Percentiles rank a stretch among this genome's conserved stretches.
phyloP scores from a whole-genome alignment of 92 coral and sea anemone genomes.

The Desmophyllum pertusum region DNA sequence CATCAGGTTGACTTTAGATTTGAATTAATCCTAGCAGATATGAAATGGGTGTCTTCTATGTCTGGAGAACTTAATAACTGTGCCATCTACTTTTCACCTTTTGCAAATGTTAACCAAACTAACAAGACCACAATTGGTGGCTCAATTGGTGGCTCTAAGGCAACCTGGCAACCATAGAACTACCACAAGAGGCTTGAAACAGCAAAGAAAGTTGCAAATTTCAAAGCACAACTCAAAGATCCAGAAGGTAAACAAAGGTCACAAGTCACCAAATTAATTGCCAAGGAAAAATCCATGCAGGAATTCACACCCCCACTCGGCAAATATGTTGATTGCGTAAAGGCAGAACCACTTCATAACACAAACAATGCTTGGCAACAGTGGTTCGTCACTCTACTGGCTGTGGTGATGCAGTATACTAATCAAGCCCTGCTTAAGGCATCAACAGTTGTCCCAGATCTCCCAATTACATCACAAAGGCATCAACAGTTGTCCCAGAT shows the following conservation, averaged over 20 bases:
- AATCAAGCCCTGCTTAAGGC: conserved; percentile 24
- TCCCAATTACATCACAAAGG: too few species aligned
- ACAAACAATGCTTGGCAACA: conserved; percentile 78
- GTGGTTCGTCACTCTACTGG: conserved; percentile 54
- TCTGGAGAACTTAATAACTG: conserved; percentile 64
- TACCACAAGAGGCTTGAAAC: conserved; percentile 31
- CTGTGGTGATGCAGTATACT: conserved; percentile 59
- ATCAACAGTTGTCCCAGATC: conserved; percentile 46
- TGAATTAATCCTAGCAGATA: conserved; percentile 58
- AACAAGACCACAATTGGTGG: conserved; percentile 47
- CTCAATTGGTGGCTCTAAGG: conserved; percentile 49
- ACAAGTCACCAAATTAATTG: conserved; percentile 54
- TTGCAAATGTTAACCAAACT: conserved; percentile 62
- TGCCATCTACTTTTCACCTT: conserved; percentile 65
- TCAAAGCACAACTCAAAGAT: conserved; percentile 40
- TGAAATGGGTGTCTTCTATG: conserved; percentile 72
- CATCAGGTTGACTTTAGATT: conserved; percentile 37
- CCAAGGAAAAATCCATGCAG: conserved; percentile 56
- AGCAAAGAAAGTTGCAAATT: conserved; percentile 54
- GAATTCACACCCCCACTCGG: conserved; percentile 65
- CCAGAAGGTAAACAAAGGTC: conserved; percentile 31
- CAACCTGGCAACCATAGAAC: conserved; percentile 68
- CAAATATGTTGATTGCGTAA: conserved; percentile 58
- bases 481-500: conserved; percentile 48
- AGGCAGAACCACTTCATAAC: conserved; percentile 68